Evolutionary conservation across 2,113 vertebrate species (phyloP).

Genomic region (Microtus ochrogaster): DNA sequence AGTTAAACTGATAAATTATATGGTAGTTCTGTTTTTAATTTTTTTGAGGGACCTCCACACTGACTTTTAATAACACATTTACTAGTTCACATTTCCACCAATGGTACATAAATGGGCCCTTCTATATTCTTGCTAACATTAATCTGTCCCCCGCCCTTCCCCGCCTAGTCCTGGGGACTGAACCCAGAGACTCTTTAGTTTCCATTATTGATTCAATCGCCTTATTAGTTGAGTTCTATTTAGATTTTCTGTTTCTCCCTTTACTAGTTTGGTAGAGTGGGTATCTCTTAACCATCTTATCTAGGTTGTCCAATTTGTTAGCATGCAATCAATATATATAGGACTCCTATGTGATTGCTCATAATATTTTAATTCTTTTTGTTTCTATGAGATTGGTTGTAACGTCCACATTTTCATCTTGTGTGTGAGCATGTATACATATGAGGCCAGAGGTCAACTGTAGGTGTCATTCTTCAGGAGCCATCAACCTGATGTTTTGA

Average conservation of each 20-base stretch:
- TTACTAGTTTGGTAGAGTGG: neutral
- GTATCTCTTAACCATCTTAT: neutral
- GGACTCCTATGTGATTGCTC: neutral
- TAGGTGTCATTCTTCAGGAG: neutral
- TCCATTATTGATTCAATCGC: neutral
- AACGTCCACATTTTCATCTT: neutral
- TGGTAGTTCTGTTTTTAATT: neutral
- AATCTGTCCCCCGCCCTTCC: neutral
- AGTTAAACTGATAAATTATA: neutral
- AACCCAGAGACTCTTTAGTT: neutral
- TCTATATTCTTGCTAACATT: neutral
- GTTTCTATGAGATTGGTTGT: neutral
- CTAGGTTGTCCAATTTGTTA: neutral
- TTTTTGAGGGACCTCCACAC: neutral
- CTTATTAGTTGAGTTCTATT: constrained; percentile 35
- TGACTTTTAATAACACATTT: neutral
- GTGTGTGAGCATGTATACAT: neutral
- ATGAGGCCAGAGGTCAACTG: neutral
- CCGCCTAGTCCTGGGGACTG: neutral
- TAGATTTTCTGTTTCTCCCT: constrained; percentile 28
- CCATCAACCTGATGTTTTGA: neutral
- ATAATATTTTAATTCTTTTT: neutral
- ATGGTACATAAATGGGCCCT: neutral
- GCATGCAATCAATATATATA: neutral
- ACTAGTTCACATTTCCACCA: neutral